Base-by-base conservation (phyloP, 1,140 invertebrate genomes). In the Hydropsyche tenuis region DNA sequence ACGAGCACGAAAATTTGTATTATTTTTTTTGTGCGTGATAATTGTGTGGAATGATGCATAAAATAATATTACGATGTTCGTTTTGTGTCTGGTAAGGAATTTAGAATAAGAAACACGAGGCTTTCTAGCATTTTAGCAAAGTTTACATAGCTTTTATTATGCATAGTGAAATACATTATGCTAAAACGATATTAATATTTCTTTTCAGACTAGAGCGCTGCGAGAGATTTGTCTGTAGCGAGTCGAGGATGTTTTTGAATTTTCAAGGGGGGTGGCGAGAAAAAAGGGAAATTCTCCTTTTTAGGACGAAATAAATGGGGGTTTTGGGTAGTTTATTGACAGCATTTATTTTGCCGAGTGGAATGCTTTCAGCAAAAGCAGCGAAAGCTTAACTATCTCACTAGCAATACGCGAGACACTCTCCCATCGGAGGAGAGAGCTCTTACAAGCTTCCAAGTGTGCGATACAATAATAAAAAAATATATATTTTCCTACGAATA, bases 321-420 rank as follows among this genome's bases (percentile, higher is more conserved):
- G 48, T 53, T 53, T 53, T 53, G 48, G 48, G 20, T 53, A 53
- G 48, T 53, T 53, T 53, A 53, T 53, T 18, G 48, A 53, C 16
- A 53, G 48, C 48, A 53, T 53, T 53, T 53, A 53, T 53, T 53
- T 53, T 20, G 20, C 48, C n/a, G 48, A 53, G 48, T 53, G 48
- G 48, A 53, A 20, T 53, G 48, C 48, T 53, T 53, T 53, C 48
- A 53, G 48, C 48, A 20, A 53, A 53, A 53, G 48, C 48, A 53
- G 30, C 48, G 48, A 53, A 53, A 20, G 48, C 48, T 53, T 53
- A 53, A 53, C 48, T 53, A 53, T 53, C 48, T 53, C 16, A 53
- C 48, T 53, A 20, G 48, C 48, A 53, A 53, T 53, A 53, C 48
- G 20, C n/a, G 48, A 53, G 48, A 53, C 48, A 53, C 20, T 53